A percentile compares a stretch with the other conserved stretches of the same genome.
Conservation (phyloP, 2,888 invertebrate species). For the Euphydryas editha region DNA sequence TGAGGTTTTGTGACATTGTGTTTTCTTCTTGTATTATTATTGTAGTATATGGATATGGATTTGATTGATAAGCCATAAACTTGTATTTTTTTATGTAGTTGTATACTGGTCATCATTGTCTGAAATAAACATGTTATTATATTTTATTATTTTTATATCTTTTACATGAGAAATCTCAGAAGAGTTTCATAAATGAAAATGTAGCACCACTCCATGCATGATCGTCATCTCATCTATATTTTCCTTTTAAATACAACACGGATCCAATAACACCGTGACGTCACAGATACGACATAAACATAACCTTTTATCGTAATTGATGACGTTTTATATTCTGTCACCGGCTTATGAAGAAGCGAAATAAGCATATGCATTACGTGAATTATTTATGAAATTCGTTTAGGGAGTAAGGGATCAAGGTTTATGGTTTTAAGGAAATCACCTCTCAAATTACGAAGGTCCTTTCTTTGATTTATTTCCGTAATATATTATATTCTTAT, state of each 20-base stretch:
- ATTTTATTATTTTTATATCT: too few species aligned
- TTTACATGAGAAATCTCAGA: too few species aligned
- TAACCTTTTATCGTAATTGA: slow-evolving; percentile 46
- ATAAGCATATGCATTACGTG: slow-evolving; percentile 10
- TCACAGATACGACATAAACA: slow-evolving; percentile 43
- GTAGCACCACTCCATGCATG: slow-evolving; percentile 48
- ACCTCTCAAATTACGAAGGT: neutral
- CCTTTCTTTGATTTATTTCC: neutral
- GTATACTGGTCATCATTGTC: too few species aligned
- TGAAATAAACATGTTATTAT: too few species aligned
- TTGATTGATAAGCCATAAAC: too few species aligned
- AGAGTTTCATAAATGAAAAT: too few species aligned
- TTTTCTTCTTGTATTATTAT: too few species aligned
- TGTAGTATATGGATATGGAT: too few species aligned
- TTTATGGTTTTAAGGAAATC: neutral
- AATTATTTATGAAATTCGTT: slow-evolving; percentile 9
- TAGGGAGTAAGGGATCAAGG: neutral
- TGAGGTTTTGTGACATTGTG: too few species aligned
- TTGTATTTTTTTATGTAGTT: too few species aligned
- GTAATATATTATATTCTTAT: too few species aligned
- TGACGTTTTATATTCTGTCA: slow-evolving; percentile 36
- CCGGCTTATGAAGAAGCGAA: slow-evolving; percentile 23
- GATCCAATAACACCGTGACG: slow-evolving; percentile 58
- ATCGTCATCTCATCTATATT: slow-evolving; percentile 54
- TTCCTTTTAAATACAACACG: slow-evolving; percentile 73